phyloP scores from a whole-genome alignment of 2,888 invertebrate genomes.

The Acanthopleura granulata region DNA sequence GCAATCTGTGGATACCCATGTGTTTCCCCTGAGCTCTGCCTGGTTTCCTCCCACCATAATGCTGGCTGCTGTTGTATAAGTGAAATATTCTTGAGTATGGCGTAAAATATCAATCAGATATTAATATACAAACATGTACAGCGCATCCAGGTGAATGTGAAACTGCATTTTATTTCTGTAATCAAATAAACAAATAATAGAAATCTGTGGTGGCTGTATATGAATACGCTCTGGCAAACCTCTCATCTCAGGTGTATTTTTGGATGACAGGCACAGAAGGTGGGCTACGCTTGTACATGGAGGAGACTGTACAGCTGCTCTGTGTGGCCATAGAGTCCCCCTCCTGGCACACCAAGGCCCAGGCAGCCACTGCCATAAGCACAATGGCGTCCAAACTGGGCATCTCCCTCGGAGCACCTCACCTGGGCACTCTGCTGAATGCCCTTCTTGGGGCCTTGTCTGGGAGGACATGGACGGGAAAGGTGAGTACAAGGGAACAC shows the following conservation, averaged over 20 bases:
- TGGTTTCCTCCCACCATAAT: no score
- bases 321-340: constrained; percentile 83
- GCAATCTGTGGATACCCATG: no score
- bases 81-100: no score
- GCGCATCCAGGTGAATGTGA: no score
- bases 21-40: no score
- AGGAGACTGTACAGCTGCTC: constrained; percentile 79
- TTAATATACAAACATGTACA: no score
- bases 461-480: constrained; percentile 92
- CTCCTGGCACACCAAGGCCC: constrained; percentile 89
- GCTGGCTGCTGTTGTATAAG: no score
- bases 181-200: not conserved
- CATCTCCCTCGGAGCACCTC: constrained; percentile 75
- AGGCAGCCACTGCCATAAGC: constrained; percentile 86
- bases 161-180: not conserved
- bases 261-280: constrained; percentile 74
- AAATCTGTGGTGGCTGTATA: not conserved
- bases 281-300: constrained; percentile 83
- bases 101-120: no score
- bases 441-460: constrained; percentile 80
- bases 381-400: constrained; percentile 83
- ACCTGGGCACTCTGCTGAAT: constrained; percentile 74
- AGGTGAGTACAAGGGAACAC: constrained; percentile 42
- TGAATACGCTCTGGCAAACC: not conserved
- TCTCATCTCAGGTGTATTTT: not conserved